Evolutionary conservation across 2,113 vertebrate genomes (phyloP).

Genomic region (Sturnira hondurensis): DNA sequence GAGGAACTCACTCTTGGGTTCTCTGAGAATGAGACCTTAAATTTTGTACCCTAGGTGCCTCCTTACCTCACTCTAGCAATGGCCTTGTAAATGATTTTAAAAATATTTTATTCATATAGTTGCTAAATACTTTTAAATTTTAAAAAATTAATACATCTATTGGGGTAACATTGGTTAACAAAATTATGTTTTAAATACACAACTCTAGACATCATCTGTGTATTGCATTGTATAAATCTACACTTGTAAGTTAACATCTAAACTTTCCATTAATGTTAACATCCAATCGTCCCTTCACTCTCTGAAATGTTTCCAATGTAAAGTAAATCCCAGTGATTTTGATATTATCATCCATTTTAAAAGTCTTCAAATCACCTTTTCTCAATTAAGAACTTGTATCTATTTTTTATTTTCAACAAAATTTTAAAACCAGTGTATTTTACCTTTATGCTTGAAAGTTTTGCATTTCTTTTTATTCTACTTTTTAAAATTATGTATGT

Average conservation of each 20-base stretch:
- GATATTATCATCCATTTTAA: background rate
- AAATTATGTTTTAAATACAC: background rate
- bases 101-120: background rate
- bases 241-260: background rate
- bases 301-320: background rate
- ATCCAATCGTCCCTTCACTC: background rate
- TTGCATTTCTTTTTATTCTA: background rate
- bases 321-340: background rate
- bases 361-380: background rate
- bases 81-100: background rate
- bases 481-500: background rate
- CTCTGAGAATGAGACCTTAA: background rate
- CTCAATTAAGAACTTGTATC: background rate
- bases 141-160: background rate
- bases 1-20: background rate
- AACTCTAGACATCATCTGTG: background rate
- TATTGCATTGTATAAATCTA: background rate
- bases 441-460: background rate
- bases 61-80: background rate
- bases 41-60: background rate
- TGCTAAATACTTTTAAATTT: constrained; percentile 15
- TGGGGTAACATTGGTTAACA: background rate
- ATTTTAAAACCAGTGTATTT: background rate
- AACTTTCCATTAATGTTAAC: background rate
- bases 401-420: background rate